These are phyloP conservation scores for Ostrea denselamellosa DNA, from an alignment of 1,140 invertebrate species.

Conservation along the genomic window DNA sequence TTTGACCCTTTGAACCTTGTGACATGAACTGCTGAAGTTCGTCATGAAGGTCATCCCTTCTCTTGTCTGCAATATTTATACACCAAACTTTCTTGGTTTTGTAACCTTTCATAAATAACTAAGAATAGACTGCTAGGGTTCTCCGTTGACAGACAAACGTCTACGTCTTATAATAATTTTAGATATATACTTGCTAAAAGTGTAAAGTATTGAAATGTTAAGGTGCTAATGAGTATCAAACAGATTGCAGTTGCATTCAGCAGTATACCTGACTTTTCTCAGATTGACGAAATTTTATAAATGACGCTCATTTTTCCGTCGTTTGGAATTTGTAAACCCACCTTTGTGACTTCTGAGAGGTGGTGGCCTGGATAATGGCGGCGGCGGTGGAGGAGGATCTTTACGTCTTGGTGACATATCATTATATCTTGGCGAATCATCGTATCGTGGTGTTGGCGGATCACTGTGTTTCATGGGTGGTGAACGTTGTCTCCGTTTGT, in stretches of 20 bases:
- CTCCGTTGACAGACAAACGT: no score
- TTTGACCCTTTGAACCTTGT: conserved; percentile 80
- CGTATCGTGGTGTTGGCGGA: not conserved
- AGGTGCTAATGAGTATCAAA: no score
- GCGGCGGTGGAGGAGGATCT: conserved; percentile 18
- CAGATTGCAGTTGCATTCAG: no score
- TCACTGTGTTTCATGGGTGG: not conserved
- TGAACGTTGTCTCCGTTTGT: not conserved
- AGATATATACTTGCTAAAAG: no score
- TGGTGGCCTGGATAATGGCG: not conserved
- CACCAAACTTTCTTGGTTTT: no score
- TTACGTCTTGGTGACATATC: conserved; percentile 30
- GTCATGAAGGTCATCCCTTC: conserved; percentile 79
- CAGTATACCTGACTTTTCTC: no score
- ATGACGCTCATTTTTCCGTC: no score
- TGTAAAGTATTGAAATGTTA: no score
- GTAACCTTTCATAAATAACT: no score
- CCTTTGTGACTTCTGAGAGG: conserved; percentile 1
- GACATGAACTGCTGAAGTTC: conserved; percentile 85
- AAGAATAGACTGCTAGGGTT: no score
- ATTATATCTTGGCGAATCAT: conserved; percentile 8
- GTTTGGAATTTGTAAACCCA: not conserved
- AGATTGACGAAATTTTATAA: no score
- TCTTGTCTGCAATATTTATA: not conserved
- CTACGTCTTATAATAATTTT: no score